Evolutionary conservation across 2,888 invertebrate genomes (phyloP).

Genomic region (Drosophila phalerata): DNA sequence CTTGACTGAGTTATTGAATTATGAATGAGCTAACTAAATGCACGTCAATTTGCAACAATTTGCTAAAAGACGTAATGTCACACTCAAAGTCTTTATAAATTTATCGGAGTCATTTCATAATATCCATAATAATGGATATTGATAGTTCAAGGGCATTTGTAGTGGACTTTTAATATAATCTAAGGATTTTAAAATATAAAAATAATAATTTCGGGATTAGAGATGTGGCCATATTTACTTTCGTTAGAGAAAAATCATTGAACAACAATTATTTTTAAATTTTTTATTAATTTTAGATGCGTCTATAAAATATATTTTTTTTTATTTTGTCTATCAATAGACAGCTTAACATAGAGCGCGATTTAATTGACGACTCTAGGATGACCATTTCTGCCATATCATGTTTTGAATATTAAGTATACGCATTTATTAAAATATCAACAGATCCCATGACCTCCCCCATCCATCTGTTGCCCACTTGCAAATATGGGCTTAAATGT

Average conservation of each 20-base stretch:
- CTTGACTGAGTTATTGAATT: conserved; percentile 15
- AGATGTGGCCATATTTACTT: too few species aligned
- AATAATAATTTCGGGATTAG: too few species aligned
- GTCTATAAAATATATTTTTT: too few species aligned
- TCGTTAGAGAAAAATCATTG: neutral
- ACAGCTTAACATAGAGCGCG: neutral
- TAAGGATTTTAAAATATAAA: too few species aligned
- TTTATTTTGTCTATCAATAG: too few species aligned
- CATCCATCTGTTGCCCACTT: conserved; percentile 34
- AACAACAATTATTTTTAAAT: neutral
- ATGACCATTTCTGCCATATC: conserved; percentile 12
- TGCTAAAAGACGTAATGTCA: neutral
- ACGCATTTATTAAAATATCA: conserved; percentile 36
- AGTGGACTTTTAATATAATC: too few species aligned
- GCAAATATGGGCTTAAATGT: conserved; percentile 76
- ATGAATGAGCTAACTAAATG: conserved; percentile 6
- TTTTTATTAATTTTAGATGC: too few species aligned
- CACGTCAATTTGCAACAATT: neutral
- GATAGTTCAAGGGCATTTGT: neutral
- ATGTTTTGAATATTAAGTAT: conserved; percentile 56
- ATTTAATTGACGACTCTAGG: neutral
- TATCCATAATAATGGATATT: neutral
- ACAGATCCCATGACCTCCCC: neutral
- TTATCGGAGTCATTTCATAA: neutral
- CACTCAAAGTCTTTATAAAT: neutral